phyloP scores from a whole-genome alignment of 2,797 vertebrate species.

The Pteronotus mesoamericanus region DNA sequence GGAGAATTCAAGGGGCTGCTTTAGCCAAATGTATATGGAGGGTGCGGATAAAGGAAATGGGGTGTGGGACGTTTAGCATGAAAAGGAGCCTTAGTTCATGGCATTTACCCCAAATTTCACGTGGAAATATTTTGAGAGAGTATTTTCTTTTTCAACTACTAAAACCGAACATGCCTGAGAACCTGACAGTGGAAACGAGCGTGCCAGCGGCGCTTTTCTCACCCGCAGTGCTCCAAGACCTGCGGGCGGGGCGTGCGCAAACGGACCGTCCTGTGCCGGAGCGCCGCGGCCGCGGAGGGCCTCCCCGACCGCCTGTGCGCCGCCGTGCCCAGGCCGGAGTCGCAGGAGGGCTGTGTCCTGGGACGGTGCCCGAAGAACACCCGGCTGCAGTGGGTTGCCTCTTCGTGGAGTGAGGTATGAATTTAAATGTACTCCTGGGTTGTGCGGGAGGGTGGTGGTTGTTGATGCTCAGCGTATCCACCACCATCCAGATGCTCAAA shows the following conservation, averaged over 20 bases:
- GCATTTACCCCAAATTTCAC: not conserved
- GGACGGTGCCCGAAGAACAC: conserved; percentile 94
- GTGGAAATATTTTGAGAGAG: not conserved
- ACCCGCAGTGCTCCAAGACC: conserved; percentile 93
- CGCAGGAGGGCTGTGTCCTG: conserved; percentile 91
- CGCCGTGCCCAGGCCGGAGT: conserved; percentile 84
- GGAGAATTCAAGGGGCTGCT: not conserved
- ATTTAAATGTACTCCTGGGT: accelerated
- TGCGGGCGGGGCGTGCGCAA: conserved; percentile 94
- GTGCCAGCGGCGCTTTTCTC: not conserved
- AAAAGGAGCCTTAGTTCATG: not conserved
- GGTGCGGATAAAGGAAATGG: not conserved
- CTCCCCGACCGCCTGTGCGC: conserved; percentile 89
- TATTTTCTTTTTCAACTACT: not conserved
- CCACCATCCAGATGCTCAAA: not conserved
- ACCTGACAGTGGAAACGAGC: not conserved
- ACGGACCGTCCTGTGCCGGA: conserved; percentile 90
- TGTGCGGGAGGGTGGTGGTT: no score
- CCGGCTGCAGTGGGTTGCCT: conserved; percentile 90
- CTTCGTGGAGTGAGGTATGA: conserved; percentile 93
- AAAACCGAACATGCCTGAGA: not conserved
- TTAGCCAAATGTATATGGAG: not conserved
- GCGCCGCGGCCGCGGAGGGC: conserved; percentile 80
- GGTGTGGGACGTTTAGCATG: not conserved
- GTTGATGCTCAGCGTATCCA: accelerated